Evolutionary conservation across 35 echinoderm and acorn worm genomes (phyloP).

Genomic region (Diadema setosum): DNA sequence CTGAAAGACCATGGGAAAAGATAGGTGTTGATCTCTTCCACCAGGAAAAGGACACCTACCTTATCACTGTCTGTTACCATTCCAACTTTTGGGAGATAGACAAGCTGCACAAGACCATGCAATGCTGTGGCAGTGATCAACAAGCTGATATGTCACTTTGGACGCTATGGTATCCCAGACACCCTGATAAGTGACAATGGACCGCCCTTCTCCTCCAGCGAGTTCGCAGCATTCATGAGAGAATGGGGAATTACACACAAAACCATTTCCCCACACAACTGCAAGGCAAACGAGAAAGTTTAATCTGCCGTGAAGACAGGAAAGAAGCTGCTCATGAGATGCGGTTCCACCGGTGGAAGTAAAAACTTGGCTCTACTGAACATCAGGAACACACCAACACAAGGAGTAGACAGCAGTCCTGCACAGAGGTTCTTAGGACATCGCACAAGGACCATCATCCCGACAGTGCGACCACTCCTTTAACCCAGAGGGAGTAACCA

Average conservation of each 20-base stretch:
- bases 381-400: slow-evolving; percentile 47
- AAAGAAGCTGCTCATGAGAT: background rate
- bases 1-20: slow-evolving; percentile 17
- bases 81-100: too few relatives aligned
- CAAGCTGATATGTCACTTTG: slow-evolving; percentile 13
- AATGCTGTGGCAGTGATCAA: background rate
- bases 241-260: slow-evolving; percentile 22
- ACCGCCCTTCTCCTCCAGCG: slow-evolving; percentile 33
- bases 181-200: slow-evolving; percentile 14
- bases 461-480: background rate
- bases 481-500: background rate
- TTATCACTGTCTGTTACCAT: too few relatives aligned
- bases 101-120: too few relatives aligned
- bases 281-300: background rate
- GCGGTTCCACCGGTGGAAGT: background rate
- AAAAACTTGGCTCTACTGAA: slow-evolving; percentile 20
- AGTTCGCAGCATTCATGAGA: slow-evolving; percentile 10
- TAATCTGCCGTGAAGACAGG: background rate
- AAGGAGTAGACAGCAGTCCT: slow-evolving; percentile 24
- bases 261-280: slow-evolving; percentile 5
- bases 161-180: slow-evolving; percentile 62
- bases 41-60: background rate
- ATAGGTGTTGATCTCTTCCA: background rate
- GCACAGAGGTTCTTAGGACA: slow-evolving; percentile 27
- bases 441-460: slow-evolving; percentile 19